Base-by-base conservation (phyloP, 2,888 invertebrate species). In the Rotaria macrura region DNA sequence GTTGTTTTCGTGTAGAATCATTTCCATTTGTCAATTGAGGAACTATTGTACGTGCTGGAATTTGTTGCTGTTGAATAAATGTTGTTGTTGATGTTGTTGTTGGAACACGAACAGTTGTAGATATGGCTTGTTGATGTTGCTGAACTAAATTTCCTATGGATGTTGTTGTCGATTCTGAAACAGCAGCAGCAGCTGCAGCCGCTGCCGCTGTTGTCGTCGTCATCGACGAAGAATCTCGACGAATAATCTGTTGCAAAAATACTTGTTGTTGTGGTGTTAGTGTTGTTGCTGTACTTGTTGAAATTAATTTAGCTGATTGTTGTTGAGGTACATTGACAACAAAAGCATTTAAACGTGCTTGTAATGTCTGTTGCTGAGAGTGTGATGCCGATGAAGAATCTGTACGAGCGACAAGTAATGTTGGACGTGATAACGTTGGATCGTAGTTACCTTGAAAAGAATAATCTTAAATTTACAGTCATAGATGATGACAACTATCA, bases 1-100 rank as follows among this genome's bases (percentile, higher is more conserved):
- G 40, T 79, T 79, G 79, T n/a, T 43, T 43, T 25, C 43, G 43
- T 79, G 79, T n/a, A 7, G 43, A 9, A 43, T 40, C 40, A 43
- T 40, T 79, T 43, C 40, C 43, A 79, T 79, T 79, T 9, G 43
- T 10, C 43, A 43, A 10, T 79, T 43, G 79, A 40, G 12, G 43
- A 43, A 43, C n/a, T n/a, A n/a, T 43, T 79, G 25, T 43, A 79
- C 43, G 79, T n/a, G 25, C 17, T 43, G 43, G n/a, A 12, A 43
- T 25, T 79, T 79, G 43, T 43, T 79, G 79, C n/a, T 79, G 79
- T 79, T 79, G 79, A 43, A 79, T 79, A 79, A 43, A 79, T 79
- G 79, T 79, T 14, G 40, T 79, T 20, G 40, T 79, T 25, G 40
- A 43, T 43, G 43, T 79, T 25, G 43, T 43, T n/a, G 40, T 79